These are phyloP conservation scores for Anhinga rufa DNA, from an alignment of 2,113 vertebrate genomes.

Conservation along the genomic window DNA sequence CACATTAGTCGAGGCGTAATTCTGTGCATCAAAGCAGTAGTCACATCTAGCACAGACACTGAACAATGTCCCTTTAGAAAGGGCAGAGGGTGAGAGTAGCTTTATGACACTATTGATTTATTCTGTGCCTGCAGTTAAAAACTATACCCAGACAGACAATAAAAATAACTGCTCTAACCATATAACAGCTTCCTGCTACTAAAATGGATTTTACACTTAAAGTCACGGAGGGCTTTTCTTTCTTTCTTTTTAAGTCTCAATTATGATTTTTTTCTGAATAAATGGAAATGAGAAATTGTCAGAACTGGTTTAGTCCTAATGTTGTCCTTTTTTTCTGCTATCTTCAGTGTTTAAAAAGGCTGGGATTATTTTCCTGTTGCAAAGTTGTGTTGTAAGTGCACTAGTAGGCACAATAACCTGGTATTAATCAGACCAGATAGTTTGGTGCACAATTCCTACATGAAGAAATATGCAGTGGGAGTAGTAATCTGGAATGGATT, in stretches of 20 bases:
- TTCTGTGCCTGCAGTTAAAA: conserved; percentile 79
- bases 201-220: conserved; percentile 82
- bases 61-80: conserved; percentile 69
- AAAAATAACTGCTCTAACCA: conserved; percentile 81
- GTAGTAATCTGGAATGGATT: background rate
- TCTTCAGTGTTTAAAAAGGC: background rate
- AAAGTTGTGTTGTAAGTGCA: background rate
- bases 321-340: background rate
- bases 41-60: conserved; percentile 20
- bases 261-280: conserved; percentile 38
- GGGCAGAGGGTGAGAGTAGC: conserved; percentile 73
- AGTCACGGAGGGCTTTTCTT: conserved; percentile 67
- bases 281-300: conserved; percentile 57
- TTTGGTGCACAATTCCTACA: background rate
- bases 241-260: conserved; percentile 58
- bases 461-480: background rate
- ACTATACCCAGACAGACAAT: conserved; percentile 82
- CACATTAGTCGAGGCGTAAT: background rate
- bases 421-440: background rate
- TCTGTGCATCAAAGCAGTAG: background rate
- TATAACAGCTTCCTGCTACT: conserved; percentile 74
- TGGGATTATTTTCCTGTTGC: background rate
- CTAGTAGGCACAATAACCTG: background rate
- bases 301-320: background rate
- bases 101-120: conserved; percentile 82